Percentiles rank a stretch among this genome's conserved stretches.
These are phyloP conservation scores for Morinoia aosen DNA, from an alignment of 2,888 invertebrate genomes.

Conservation along the genomic window DNA sequence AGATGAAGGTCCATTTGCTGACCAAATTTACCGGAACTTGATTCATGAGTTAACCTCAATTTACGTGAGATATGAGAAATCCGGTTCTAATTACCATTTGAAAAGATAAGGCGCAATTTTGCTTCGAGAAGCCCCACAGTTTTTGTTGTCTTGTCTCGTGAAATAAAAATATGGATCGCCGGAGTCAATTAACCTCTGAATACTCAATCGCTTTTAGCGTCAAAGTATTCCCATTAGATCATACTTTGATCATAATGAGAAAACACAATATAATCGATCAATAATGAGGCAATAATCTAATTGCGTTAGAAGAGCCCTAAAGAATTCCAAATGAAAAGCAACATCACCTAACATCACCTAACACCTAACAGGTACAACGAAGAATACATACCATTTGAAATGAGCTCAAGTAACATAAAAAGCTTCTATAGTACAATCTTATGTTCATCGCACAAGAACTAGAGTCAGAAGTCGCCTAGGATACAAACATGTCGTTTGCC, in stretches of 20 bases:
- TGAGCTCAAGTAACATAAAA: too few relatives aligned
- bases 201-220: not conserved
- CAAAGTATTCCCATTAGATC: not conserved
- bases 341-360: too few relatives aligned
- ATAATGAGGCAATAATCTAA: not conserved
- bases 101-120: not conserved
- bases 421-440: too few relatives aligned
- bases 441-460: too few relatives aligned
- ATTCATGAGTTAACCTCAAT: not conserved
- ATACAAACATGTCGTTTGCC: too few relatives aligned
- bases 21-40: not conserved
- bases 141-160: not conserved
- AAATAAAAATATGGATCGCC: not conserved
- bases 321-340: too few relatives aligned
- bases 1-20: not conserved
- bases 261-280: too few relatives aligned
- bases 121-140: not conserved
- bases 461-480: too few relatives aligned
- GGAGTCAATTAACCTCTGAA: not conserved
- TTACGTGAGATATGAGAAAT: not conserved
- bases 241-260: not conserved
- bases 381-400: too few relatives aligned
- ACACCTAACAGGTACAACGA: too few relatives aligned
- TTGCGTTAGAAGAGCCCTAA: not conserved
- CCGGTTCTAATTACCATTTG: not conserved